Percentiles rank a stretch among this genome's conserved stretches.
phyloP scores from a whole-genome alignment of 2,113 vertebrate species.

The Hippopotamus amphibius region DNA sequence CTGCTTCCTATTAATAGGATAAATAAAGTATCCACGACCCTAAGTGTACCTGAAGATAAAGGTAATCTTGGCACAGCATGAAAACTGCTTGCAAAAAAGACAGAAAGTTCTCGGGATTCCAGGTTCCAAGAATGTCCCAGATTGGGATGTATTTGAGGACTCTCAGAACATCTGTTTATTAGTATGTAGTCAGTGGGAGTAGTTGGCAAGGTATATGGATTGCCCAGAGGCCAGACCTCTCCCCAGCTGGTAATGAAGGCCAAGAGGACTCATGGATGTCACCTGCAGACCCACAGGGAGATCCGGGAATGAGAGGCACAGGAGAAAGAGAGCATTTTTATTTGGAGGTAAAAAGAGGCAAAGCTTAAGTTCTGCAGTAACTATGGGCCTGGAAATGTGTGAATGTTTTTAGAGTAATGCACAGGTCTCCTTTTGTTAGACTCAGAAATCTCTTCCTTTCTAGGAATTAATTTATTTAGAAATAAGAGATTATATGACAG shows the following conservation, averaged over 20 bases:
- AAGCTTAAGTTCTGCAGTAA: neutral
- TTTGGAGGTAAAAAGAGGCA: neutral
- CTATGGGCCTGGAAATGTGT: neutral
- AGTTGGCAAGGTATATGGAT: neutral
- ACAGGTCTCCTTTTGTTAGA: neutral
- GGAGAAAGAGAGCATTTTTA: neutral
- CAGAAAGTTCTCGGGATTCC: neutral
- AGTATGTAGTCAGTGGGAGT: neutral
- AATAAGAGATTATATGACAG: neutral
- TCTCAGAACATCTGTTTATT: neutral
- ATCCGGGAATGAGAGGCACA: neutral
- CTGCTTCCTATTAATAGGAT: neutral
- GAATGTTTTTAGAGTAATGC: neutral
- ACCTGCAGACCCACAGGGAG: neutral
- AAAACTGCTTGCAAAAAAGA: neutral
- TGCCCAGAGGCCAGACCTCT: neutral
- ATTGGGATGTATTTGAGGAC: neutral
- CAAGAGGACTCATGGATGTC: neutral
- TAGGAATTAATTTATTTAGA: neutral
- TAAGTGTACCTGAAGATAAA: neutral
- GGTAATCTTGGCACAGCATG: neutral
- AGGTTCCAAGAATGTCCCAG: neutral
- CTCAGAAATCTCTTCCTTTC: neutral
- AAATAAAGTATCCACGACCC: neutral
- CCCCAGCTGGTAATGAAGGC: rapidly evolving